These are phyloP conservation scores for Eueremaeus valkanovi DNA, from an alignment of 2,888 invertebrate genomes.

Conservation along the genomic window DNA sequence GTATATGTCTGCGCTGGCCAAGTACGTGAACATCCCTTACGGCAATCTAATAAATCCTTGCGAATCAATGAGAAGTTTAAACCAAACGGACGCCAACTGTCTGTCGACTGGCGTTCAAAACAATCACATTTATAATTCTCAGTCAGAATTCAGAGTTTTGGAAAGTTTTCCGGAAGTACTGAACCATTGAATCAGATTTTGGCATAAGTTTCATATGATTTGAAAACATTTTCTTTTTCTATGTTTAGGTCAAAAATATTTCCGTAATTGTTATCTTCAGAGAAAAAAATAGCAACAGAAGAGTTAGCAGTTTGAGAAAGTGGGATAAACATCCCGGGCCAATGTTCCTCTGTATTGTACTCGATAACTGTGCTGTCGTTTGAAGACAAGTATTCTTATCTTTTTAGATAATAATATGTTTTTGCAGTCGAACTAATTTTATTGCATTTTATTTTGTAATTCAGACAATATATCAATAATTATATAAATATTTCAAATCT, in stretches of 20 bases:
- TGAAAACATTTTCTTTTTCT: background rate
- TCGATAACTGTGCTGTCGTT: background rate
- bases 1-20: constrained; percentile 12
- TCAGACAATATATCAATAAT: too few relatives aligned
- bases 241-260: background rate
- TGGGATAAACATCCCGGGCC: constrained; percentile 28
- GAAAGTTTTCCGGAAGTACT: constrained; percentile 15
- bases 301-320: background rate
- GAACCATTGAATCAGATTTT: background rate
- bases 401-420: background rate
- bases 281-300: background rate
- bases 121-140: background rate
- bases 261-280: background rate
- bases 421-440: background rate
- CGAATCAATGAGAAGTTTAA: constrained; percentile 1
- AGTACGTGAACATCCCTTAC: background rate
- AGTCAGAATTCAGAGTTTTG: background rate
- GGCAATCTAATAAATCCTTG: background rate
- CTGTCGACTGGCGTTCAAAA: background rate
- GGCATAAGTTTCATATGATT: background rate
- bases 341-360: background rate
- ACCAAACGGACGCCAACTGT: background rate
- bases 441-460: background rate
- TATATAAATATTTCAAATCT: too few relatives aligned
- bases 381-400: too few relatives aligned